Evolutionary conservation across 2,888 invertebrate genomes (phyloP).

Genomic region (Pseudoips prasinana): DNA sequence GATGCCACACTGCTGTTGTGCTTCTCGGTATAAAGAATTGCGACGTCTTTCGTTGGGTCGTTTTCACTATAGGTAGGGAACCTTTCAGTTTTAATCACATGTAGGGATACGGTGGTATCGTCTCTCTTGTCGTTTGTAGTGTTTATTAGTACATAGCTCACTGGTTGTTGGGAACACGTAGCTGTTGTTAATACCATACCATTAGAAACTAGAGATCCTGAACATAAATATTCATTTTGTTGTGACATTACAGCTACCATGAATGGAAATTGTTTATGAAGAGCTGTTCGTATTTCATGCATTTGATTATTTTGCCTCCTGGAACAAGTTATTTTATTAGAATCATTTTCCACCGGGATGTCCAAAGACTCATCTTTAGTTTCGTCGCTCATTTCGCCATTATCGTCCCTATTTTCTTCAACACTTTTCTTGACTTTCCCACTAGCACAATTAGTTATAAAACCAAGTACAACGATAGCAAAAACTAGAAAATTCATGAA

Average conservation of each 20-base stretch:
- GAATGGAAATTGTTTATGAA: constrained; percentile 59
- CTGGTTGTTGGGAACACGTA: constrained; percentile 45
- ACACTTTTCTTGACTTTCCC: constrained; percentile 65
- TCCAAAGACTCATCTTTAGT: constrained; percentile 59
- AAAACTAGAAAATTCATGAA: constrained; percentile 44
- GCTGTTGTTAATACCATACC: constrained; percentile 66
- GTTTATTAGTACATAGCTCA: constrained; percentile 61
- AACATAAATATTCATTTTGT: constrained; percentile 63
- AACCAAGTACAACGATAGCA: constrained; percentile 40
- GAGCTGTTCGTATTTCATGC: constrained; percentile 61
- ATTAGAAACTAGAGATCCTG: constrained; percentile 61
- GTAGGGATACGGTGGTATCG: constrained; percentile 44
- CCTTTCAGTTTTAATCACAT: constrained; percentile 56
- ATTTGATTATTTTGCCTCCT: constrained; percentile 57
- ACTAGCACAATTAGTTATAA: constrained; percentile 38
- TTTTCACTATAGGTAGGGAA: constrained; percentile 56
- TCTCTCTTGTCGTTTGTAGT: constrained; percentile 56
- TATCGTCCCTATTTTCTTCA: constrained; percentile 60
- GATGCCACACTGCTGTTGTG: constrained; percentile 55
- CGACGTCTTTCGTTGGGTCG: constrained; percentile 56
- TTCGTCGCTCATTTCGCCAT: constrained; percentile 57
- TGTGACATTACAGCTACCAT: constrained; percentile 66
- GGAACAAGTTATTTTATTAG: constrained; percentile 49
- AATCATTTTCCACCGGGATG: constrained; percentile 51
- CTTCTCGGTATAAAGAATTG: constrained; percentile 62